These are phyloP conservation scores for Pseudococcus viburni DNA, from an alignment of 2,888 invertebrate genomes.

Conservation along the genomic window DNA sequence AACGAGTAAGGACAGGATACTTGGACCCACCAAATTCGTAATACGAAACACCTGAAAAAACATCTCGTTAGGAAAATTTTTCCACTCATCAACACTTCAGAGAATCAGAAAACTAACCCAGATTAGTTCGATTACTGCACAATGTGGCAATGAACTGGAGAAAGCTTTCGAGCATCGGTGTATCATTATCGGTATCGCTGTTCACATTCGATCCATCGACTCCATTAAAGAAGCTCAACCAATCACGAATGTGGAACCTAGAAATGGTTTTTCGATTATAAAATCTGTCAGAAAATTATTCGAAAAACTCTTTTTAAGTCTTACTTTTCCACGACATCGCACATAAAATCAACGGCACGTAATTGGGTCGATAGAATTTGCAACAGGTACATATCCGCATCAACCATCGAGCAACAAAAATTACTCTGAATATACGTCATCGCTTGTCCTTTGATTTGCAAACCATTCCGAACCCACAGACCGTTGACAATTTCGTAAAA, in stretches of 20 bases:
- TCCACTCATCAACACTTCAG: not conserved
- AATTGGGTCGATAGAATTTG: conserved; percentile 94
- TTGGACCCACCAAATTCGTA: conserved; percentile 41
- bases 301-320: conserved; percentile 68
- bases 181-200: conserved; percentile 60
- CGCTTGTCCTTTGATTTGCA: conserved; percentile 98
- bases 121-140: conserved; percentile 88
- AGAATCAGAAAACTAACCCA: conserved; percentile 75
- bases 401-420: conserved; percentile 98
- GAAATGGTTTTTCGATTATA: not conserved
- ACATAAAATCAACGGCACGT: conserved; percentile 87
- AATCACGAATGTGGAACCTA: conserved; percentile 89
- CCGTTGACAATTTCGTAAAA: conserved; percentile 96
- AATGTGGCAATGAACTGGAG: conserved; percentile 92
- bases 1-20: conserved; percentile 74
- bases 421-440: conserved; percentile 99
- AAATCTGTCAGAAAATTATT: too few species aligned
- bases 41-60: conserved; percentile 64
- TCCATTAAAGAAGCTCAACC: conserved; percentile 82
- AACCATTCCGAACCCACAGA: conserved; percentile 94
- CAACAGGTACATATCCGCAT: conserved; percentile 94
- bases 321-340: conserved; percentile 90
- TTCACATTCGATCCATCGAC: conserved; percentile 43
- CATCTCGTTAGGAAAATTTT: too few species aligned
- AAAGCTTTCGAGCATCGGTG: conserved; percentile 89